phyloP scores from a whole-genome alignment of 2,797 vertebrate genomes.

The Melanotaenia pygmaea region DNA sequence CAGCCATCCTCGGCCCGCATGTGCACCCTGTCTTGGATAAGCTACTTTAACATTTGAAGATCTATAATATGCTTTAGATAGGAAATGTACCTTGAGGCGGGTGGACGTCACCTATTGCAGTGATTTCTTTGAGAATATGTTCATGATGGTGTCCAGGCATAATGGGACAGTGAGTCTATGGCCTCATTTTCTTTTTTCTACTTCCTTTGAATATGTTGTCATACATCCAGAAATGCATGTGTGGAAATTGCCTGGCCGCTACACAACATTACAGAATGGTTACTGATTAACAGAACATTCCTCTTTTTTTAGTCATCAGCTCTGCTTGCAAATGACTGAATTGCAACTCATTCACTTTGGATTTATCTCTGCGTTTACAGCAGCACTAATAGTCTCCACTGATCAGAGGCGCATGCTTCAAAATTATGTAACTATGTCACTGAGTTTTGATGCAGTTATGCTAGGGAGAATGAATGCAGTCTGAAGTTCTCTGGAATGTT shows the following conservation, averaged over 20 bases:
- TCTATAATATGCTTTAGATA: background rate
- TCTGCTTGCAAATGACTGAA: slow-evolving; percentile 52
- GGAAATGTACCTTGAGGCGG: background rate
- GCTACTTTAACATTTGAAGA: background rate
- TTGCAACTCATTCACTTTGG: slow-evolving; percentile 34
- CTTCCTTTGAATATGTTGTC: background rate
- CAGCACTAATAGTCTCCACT: slow-evolving; percentile 36
- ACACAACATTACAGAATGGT: slow-evolving; percentile 32
- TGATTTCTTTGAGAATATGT: background rate
- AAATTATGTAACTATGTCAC: slow-evolving; percentile 44
- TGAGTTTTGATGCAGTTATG: slow-evolving; percentile 32
- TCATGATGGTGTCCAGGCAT: background rate
- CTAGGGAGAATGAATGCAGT: slow-evolving; percentile 18
- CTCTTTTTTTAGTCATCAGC: slow-evolving; percentile 26
- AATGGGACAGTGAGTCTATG: background rate
- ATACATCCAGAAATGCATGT: background rate
- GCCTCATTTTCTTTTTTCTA: background rate
- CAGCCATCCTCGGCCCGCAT: background rate
- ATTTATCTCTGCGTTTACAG: slow-evolving; percentile 25
- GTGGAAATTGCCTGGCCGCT: background rate
- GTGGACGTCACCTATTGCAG: background rate
- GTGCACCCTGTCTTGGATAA: slow-evolving; percentile 8
- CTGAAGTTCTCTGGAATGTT: slow-evolving; percentile 26
- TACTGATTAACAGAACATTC: slow-evolving; percentile 70
- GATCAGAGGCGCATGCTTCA: slow-evolving; percentile 39